phyloP scores from a whole-genome alignment of 2,888 invertebrate species.

The Conomelus anceps region DNA sequence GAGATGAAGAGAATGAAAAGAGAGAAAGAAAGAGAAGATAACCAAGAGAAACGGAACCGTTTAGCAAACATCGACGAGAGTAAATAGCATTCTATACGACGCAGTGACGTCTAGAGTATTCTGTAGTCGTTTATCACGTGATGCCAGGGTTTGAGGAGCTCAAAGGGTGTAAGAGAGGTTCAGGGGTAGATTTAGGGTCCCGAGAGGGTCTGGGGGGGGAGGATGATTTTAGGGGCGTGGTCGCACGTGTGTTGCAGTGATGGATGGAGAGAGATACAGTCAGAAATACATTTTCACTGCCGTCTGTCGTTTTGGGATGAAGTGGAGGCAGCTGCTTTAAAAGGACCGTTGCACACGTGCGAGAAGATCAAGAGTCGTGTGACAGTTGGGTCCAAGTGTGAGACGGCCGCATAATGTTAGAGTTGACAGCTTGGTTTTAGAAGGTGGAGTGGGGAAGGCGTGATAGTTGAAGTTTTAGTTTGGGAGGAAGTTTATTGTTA shows the following conservation, averaged over 20 bases:
- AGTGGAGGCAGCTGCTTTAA: neutral
- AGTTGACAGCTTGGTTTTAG: too few species aligned
- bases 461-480: too few species aligned
- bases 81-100: neutral
- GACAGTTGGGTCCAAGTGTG: neutral
- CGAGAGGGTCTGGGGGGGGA: neutral
- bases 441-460: too few species aligned
- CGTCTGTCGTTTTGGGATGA: neutral
- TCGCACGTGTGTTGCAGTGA: neutral
- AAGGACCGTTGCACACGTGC: neutral
- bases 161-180: neutral
- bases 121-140: neutral
- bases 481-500: too few species aligned
- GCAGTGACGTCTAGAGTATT: neutral
- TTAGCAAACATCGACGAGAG: neutral
- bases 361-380: neutral
- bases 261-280: neutral
- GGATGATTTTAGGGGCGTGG: neutral
- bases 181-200: neutral
- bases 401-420: too few species aligned
- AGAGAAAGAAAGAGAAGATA: too few species aligned
- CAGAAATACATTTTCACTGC: neutral
- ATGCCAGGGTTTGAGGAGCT: neutral
- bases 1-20: too few species aligned
- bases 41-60: neutral